Base-by-base conservation (phyloP, 2,888 invertebrate genomes). In the Prenolepis imparis region DNA sequence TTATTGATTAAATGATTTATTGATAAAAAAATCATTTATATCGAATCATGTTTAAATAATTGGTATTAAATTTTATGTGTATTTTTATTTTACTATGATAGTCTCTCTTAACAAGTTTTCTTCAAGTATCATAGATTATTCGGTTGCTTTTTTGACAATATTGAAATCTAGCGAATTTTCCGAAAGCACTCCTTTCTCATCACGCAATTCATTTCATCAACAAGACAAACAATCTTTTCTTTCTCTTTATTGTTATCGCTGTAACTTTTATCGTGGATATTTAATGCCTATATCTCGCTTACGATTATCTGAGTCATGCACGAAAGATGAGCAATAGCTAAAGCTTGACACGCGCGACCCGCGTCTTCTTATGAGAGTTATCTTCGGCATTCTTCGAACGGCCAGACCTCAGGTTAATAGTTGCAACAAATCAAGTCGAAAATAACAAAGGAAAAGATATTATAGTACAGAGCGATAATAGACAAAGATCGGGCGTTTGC, bases 271-370 rank as follows among this genome's bases (percentile, higher is more conserved):
- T 39, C 66, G 21, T 55, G 48, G 3, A 64, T 44, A 0, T 44
- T 44, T 0, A 59, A 44, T 32, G 28, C 32, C 11, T 44, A 28
- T 28, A 32, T 39, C 15, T 28, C 28, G 21, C n/a, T 59, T 44
- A 44, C 77, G 21, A 12, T 11, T 18, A 41, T 57, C 36, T 74
- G 88, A 90, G 59, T 90, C 86, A 87, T 57, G 21, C 44, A 18
- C 48, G 28, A 39, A 52, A 88, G 63, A 81, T 63, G 59, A 77
- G 8, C 24, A 75, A 83, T 44, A 59, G 39, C 36, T 59, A 59
- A 75, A 59, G 24, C 44, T 36, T 48, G 57, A 55, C 52, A n/a
- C 21, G 59, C 21, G 59, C 44, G 41, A 32, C 9, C 12, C 44
- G 18, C 3, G 32, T 15, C 36, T 48, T 73, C 52, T 32, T 59